Evolutionary conservation across 2,113 vertebrate species (phyloP).

Genomic region (Aramus guarauna): DNA sequence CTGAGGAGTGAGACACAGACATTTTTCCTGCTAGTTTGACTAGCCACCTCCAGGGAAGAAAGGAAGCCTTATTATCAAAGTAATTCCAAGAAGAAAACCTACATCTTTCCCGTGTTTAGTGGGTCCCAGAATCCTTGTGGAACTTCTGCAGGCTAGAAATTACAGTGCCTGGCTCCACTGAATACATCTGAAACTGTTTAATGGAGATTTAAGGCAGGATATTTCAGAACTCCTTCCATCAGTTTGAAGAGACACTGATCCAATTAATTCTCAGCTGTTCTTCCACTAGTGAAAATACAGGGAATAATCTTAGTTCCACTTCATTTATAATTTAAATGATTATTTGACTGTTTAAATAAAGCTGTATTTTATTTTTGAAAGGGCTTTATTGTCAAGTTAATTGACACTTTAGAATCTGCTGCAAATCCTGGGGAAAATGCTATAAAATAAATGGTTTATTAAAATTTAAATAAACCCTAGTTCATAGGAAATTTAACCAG

Average conservation of each 20-base stretch:
- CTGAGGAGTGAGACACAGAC: not conserved
- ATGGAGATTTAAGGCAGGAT: constrained; percentile 21
- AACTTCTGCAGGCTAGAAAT: constrained; percentile 41
- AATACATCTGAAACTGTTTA: constrained; percentile 29
- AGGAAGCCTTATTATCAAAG: constrained; percentile 22
- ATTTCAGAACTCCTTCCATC: constrained; percentile 9
- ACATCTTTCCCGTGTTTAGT: not conserved
- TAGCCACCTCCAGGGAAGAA: not conserved
- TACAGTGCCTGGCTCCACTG: not conserved
- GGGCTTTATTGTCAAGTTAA: constrained; percentile 36
- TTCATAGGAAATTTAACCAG: not conserved
- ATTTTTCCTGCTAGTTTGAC: constrained; percentile 34
- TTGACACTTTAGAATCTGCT: constrained; percentile 29
- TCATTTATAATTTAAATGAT: constrained; percentile 59
- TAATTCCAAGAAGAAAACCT: constrained; percentile 33
- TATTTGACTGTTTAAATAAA: constrained; percentile 53
- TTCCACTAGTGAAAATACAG: not conserved
- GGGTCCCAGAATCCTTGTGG: constrained; percentile 16
- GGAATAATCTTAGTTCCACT: constrained; percentile 26
- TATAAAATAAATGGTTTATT: constrained; percentile 44
- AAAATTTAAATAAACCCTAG: not conserved
- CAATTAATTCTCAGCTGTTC: constrained; percentile 40
- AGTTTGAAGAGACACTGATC: constrained; percentile 1
- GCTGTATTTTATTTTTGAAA: constrained; percentile 45
- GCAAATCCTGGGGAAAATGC: not conserved